Conservation (phyloP, 2,797 vertebrate species). For the Buphagus erythrorhynchus region DNA sequence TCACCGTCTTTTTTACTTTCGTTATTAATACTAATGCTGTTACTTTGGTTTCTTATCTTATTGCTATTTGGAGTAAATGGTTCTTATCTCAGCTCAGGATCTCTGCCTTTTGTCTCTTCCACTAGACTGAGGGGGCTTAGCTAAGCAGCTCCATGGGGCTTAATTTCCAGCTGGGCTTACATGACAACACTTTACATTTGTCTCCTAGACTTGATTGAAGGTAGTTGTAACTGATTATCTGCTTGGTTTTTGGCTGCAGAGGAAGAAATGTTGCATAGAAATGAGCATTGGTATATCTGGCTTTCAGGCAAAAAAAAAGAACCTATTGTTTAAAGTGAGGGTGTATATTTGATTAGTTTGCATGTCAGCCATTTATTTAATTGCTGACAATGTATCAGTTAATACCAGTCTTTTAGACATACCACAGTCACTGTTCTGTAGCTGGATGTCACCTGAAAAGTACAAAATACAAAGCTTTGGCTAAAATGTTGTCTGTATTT, state of each 20-base stretch:
- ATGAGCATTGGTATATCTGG: neutral
- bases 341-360: neutral
- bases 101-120: neutral
- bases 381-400: constrained; percentile 8
- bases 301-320: neutral
- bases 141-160: rapidly evolving
- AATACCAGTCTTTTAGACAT: neutral
- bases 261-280: neutral
- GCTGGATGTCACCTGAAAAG: neutral
- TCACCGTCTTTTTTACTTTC: neutral
- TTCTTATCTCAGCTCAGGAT: neutral
- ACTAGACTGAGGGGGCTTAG: neutral
- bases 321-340: neutral
- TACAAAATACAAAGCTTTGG: neutral
- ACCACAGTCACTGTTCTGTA: neutral
- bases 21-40: neutral
- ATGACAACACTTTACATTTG: neutral
- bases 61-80: neutral
- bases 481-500: neutral
- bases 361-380: constrained; percentile 1
- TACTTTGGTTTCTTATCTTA: neutral
- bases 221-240: neutral
- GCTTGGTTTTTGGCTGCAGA: rapidly evolving
- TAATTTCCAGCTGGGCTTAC: neutral
- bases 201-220: neutral